Percentiles rank a stretch among this genome's conserved stretches.
Conservation (phyloP, 2,888 invertebrate species). For the Rugalucina vietnamica region DNA sequence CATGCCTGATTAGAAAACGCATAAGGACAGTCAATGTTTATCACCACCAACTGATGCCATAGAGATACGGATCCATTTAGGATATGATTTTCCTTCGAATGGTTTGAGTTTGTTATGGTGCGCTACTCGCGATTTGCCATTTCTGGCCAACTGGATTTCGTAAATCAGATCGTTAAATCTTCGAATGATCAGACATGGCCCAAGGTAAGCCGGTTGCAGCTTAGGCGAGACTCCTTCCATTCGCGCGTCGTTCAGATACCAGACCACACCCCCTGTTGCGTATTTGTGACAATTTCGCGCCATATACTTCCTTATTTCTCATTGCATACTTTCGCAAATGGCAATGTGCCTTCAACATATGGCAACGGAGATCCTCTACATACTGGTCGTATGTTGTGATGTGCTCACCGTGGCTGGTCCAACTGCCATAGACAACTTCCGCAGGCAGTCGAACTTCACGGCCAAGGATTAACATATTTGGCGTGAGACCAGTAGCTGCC, state of each 20-base stretch:
- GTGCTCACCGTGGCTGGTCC: slow-evolving; percentile 18
- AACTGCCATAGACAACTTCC: slow-evolving; percentile 1
- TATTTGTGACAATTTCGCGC: neutral
- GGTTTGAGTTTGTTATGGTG: slow-evolving; percentile 9
- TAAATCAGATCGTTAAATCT: slow-evolving; percentile 18
- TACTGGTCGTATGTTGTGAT: slow-evolving; percentile 1
- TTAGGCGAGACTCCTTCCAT: neutral
- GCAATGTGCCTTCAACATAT: neutral
- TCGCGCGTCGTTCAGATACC: neutral
- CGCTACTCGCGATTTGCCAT: neutral
- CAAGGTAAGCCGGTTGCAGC: neutral
- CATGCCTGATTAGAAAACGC: neutral
- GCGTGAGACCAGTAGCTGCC: slow-evolving; percentile 34
- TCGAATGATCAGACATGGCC: neutral
- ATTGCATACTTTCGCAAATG: neutral
- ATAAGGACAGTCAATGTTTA: neutral
- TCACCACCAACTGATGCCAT: neutral
- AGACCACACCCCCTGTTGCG: neutral
- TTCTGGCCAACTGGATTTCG: neutral
- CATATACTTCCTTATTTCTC: neutral
- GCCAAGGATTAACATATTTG: slow-evolving; percentile 41
- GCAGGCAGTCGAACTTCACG: slow-evolving; percentile 24
- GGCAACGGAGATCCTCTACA: neutral
- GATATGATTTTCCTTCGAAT: neutral
- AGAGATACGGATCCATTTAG: neutral